phyloP scores from a whole-genome alignment of 2,888 invertebrate genomes.

The Lutraria lutraria region DNA sequence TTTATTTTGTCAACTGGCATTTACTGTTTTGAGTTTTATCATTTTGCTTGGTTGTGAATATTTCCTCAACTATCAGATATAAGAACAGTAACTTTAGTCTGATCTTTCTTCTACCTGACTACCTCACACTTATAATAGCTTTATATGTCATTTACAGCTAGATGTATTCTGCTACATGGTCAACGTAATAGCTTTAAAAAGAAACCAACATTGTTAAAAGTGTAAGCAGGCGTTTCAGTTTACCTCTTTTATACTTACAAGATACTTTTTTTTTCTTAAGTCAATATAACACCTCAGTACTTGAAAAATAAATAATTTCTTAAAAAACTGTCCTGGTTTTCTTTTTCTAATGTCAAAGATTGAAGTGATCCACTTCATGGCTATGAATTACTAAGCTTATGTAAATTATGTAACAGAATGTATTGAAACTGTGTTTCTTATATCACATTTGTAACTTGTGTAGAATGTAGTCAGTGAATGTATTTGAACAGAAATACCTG shows the following conservation, averaged over 20 bases:
- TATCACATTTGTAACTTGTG: conserved; percentile 42
- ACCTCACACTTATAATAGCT: conserved; percentile 31
- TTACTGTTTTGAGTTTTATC: not conserved
- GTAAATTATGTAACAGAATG: conserved; percentile 16
- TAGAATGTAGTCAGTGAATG: conserved; percentile 35
- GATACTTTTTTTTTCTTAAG: too few relatives aligned
- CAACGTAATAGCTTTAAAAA: conserved; percentile 5
- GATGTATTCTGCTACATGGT: conserved; percentile 36
- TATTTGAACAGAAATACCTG: conserved; percentile 37
- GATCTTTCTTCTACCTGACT: conserved; percentile 39
- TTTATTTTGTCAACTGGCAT: not conserved
- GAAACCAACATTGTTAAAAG: too few relatives aligned
- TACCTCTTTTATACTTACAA: too few relatives aligned
- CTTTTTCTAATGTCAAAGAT: too few relatives aligned
- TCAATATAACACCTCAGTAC: too few relatives aligned
- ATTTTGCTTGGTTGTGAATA: conserved; percentile 5
- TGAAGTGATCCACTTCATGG: not conserved
- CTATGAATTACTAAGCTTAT: not conserved
- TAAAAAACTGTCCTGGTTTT: too few relatives aligned
- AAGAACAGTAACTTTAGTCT: conserved; percentile 16
- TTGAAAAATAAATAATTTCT: too few relatives aligned
- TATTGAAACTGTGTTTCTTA: conserved; percentile 31
- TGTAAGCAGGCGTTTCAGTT: too few relatives aligned
- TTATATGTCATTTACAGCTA: conserved; percentile 9
- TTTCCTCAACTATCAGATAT: not conserved